Evolutionary conservation across 1,140 invertebrate genomes (phyloP), one percentile per base, ranked within the genome.

Genomic region (Macrocentrus cingulum): DNA sequence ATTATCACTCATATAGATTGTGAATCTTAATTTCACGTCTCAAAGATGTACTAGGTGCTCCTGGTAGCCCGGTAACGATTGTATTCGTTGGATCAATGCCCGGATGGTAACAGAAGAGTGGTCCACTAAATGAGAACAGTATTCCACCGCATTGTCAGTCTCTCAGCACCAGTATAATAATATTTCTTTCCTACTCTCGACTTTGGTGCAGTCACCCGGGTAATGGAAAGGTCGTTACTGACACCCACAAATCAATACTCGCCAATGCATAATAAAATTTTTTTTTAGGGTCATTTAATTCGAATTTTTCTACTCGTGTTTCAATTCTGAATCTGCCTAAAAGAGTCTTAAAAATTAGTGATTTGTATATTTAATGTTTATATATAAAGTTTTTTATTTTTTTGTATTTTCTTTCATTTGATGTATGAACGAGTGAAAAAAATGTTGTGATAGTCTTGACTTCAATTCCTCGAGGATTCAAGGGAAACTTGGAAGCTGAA

Each of bases 81-180:
- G 56, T 59, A 60, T 37, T 60, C 56, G 70, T 72, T 71, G 69
- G 69, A 70, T 72, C 70, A 66, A 72, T 72, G 64, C 48, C 57
- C 54, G 63, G 70, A 65, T 72, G 68, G 70, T 68, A 72, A 72
- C 69, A 67, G 57, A 23, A 19, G 45, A n/a, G n/a, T n/a, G 22
- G 29, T 11, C 20, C 22, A n/a, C n/a, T n/a, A 32, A 71, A 63
- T 15, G 45, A 67, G 65, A 70, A 63, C 32, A 46, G 44, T 49
- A 37, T 39, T 49, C 32, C 36, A 20, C 18, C 44, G n/a, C n/a
- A n/a, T n/a, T n/a, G n/a, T 34, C 29, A 13, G 11, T 44, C 19
- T 18, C 16, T n/a, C 23, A 29, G 39, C 23, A 8, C 36, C 15
- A 15, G 36, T 8, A 39, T 8, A 39, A 39, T n/a, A 8, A 9